phyloP scores from a whole-genome alignment of 2,797 vertebrate species.

The Perdix hodgsoniae region DNA sequence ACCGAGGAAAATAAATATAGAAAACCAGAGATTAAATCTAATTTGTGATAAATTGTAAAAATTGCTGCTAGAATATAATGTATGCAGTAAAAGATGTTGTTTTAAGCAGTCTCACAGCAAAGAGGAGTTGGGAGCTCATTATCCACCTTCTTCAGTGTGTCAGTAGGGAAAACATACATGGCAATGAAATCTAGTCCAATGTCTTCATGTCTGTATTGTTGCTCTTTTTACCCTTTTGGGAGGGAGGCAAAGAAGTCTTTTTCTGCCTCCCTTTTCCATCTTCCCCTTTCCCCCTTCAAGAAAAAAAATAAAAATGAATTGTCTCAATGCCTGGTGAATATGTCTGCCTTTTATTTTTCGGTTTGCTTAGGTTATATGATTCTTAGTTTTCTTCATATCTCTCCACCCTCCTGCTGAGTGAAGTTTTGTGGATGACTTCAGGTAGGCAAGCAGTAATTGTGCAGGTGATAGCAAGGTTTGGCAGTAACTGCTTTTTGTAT shows the following conservation, averaged over 20 bases:
- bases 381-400: neutral
- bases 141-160: neutral
- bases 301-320: neutral
- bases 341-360: neutral
- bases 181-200: neutral
- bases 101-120: neutral
- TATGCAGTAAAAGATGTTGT: neutral
- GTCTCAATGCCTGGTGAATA: neutral
- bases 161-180: neutral
- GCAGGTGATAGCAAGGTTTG: neutral
- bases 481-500: neutral
- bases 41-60: neutral
- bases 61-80: neutral
- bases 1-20: neutral
- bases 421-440: neutral
- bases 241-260: neutral
- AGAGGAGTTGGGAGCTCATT: neutral
- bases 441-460: neutral
- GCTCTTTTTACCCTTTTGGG: neutral
- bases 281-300: neutral
- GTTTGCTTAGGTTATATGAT: neutral
- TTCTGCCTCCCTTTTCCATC: neutral
- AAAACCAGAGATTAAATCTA: neutral
- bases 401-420: fast-evolving
- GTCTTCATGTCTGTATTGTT: fast-evolving